Evolutionary conservation across 53 echinoderm and acorn worm species (phyloP).

Genomic region (Temnopleurus reevesii): DNA sequence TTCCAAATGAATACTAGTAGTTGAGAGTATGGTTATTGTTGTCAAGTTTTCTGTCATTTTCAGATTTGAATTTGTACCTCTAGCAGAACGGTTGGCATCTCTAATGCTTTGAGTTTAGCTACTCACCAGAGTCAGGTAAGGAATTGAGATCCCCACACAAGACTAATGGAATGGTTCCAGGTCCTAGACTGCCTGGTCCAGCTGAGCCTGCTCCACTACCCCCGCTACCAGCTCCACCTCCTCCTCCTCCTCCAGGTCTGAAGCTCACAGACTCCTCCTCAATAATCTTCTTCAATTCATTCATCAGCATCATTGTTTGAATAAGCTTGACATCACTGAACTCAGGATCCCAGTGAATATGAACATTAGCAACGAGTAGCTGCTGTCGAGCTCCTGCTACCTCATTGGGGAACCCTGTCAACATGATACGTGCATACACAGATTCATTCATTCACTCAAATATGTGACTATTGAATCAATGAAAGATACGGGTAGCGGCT

Average conservation of each 20-base stretch:
- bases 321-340: constrained; percentile 97
- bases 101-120: too few relatives aligned
- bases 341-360: constrained; percentile 99
- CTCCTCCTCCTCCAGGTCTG: constrained; percentile 81
- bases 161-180: constrained; percentile 75
- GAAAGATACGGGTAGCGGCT: too few relatives aligned
- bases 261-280: constrained; percentile 92
- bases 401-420: constrained; percentile 65
- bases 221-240: not conserved
- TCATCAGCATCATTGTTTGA: constrained; percentile 99
- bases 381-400: constrained; percentile 72
- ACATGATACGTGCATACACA: too few relatives aligned
- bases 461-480: too few relatives aligned
- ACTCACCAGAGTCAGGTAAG: constrained; percentile 93
- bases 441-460: too few relatives aligned
- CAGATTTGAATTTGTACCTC: too few relatives aligned
- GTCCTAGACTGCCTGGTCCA: not conserved
- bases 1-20: too few relatives aligned
- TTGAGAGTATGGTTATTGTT: too few relatives aligned
- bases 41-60: too few relatives aligned
- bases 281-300: constrained; percentile 89
- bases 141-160: constrained; percentile 98
- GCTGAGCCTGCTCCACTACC: not conserved
- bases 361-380: constrained; percentile 89
- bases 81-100: too few relatives aligned